Percentiles rank a stretch among this genome's conserved stretches.
Conservation (phyloP, 2,888 invertebrate species). For the Nudaria mundana region DNA sequence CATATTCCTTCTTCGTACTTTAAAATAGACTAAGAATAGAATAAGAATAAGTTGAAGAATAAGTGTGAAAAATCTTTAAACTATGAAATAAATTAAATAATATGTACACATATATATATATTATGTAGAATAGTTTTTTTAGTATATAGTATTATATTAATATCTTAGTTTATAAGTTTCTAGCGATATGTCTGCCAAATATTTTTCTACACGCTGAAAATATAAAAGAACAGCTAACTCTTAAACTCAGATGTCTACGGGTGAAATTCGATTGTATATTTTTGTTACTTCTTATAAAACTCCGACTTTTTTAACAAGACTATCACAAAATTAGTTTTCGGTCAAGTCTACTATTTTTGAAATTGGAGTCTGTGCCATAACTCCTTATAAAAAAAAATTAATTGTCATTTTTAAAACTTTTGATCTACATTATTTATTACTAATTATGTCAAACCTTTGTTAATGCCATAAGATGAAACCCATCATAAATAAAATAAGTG, state of each 20-base stretch:
- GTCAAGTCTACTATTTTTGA: too few relatives aligned
- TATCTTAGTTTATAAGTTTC: conserved; percentile 64
- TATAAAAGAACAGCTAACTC: conserved; percentile 52
- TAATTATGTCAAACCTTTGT: too few relatives aligned
- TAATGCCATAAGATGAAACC: too few relatives aligned
- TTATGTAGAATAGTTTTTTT: conserved; percentile 37
- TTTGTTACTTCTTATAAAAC: conserved; percentile 18
- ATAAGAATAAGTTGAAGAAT: conserved; percentile 9
- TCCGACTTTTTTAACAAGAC: conserved; percentile 16
- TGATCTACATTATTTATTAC: too few relatives aligned
- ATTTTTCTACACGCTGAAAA: conserved; percentile 68
- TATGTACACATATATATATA: conserved; percentile 18
- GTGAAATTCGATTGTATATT: conserved; percentile 19
- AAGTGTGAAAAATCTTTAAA: conserved; percentile 36
- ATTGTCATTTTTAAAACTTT: too few relatives aligned
- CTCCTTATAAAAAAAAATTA: too few relatives aligned
- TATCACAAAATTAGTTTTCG: too few relatives aligned
- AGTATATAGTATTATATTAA: conserved; percentile 51
- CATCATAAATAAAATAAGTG: too few relatives aligned
- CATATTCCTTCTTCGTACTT: too few relatives aligned
- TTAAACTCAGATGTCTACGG: conserved; percentile 43
- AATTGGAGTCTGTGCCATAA: too few relatives aligned
- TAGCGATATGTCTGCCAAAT: conserved; percentile 78
- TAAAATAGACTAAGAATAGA: too few relatives aligned
- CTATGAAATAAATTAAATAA: conserved; percentile 44